These are phyloP conservation scores for Dryococelus australis DNA, from an alignment of 2,888 invertebrate genomes.

Conservation along the genomic window DNA sequence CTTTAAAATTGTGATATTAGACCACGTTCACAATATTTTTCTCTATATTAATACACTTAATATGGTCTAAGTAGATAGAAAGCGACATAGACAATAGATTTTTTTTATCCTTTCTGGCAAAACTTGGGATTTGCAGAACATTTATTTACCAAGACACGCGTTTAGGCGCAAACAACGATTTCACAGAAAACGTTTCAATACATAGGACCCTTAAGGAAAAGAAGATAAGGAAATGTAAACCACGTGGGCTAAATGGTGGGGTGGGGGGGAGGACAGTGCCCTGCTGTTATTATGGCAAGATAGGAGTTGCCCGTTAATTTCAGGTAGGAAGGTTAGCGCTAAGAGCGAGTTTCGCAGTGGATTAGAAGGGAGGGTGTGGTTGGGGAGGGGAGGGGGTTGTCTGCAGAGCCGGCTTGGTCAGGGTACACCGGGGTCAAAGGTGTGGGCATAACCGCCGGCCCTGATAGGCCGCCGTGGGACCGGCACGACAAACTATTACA, in stretches of 20 bases:
- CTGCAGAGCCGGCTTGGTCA: not conserved
- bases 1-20: too few species aligned
- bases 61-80: too few species aligned
- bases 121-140: too few species aligned
- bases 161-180: too few species aligned
- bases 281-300: not conserved
- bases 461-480: slow-evolving; percentile 8
- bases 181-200: too few species aligned
- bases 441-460: not conserved
- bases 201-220: not conserved
- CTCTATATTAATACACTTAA: too few species aligned
- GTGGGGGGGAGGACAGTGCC: not conserved
- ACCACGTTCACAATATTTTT: too few species aligned
- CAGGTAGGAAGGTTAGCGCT: not conserved
- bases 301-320: not conserved
- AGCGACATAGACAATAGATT: too few species aligned
- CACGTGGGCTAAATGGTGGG: not conserved
- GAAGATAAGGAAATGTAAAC: not conserved
- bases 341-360: not conserved
- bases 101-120: too few species aligned
- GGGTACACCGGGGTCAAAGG: not conserved
- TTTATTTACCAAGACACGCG: too few species aligned
- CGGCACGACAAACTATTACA: slow-evolving; percentile 16
- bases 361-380: not conserved
- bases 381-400: not conserved